These are phyloP conservation scores for Pectinophora gossypiella DNA, from an alignment of 1,140 invertebrate species.

Conservation along the genomic window DNA sequence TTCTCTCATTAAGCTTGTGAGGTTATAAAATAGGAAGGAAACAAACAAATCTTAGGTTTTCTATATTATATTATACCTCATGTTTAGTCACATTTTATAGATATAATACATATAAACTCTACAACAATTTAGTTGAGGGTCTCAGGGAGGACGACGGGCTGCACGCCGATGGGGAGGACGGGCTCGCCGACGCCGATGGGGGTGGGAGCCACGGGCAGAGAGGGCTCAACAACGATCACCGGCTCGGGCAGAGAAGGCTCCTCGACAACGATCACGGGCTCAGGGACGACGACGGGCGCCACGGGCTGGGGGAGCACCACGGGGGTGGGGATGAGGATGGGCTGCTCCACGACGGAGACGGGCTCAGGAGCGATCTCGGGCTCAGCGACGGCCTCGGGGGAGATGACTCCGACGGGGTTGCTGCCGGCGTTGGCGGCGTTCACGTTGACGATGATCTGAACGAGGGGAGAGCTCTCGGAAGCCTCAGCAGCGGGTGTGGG, in stretches of 20 bases:
- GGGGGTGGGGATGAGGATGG: background rate
- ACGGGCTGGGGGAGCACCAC: background rate
- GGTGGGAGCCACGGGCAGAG: slow-evolving; percentile 1
- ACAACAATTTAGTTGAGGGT: slow-evolving; percentile 11
- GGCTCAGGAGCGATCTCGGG: background rate
- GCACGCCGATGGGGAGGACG: slow-evolving; percentile 11
- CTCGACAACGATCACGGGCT: background rate
- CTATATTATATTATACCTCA: no score
- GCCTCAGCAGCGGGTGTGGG: slow-evolving; percentile 1
- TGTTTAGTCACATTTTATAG: no score
- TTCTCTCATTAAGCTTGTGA: no score
- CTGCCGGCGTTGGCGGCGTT: slow-evolving; percentile 10
- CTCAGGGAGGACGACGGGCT: slow-evolving; percentile 4
- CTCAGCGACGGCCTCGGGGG: background rate
- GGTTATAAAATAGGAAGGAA: no score
- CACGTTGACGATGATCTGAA: slow-evolving; percentile 53
- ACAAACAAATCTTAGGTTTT: no score
- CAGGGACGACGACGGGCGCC: slow-evolving; percentile 2
- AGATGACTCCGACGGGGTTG: slow-evolving; percentile 4
- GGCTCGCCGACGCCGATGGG: slow-evolving; percentile 12
- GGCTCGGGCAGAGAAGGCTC: background rate
- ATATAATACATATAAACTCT: no score
- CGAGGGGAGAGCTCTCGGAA: slow-evolving; percentile 27
- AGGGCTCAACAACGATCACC: background rate
- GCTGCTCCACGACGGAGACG: background rate